Conservation (phyloP, 1,140 invertebrate genomes). For the Brachionus rotundiformis region DNA sequence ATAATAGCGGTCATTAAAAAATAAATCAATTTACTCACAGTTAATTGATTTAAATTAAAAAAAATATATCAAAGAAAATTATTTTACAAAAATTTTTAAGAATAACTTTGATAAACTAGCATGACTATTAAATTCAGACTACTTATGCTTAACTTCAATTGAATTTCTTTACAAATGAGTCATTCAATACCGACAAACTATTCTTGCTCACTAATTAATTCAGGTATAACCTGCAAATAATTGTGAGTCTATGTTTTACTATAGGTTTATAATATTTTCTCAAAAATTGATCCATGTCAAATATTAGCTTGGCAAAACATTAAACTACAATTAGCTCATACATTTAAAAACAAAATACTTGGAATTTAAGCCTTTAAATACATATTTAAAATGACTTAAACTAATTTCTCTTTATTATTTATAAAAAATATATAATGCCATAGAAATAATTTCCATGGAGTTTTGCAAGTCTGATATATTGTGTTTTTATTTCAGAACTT, state of each 20-base stretch:
- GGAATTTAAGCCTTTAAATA: neutral
- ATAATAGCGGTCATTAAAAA: no score
- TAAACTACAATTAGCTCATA: neutral
- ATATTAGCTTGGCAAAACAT: neutral
- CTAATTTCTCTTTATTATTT: neutral
- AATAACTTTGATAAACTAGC: no score
- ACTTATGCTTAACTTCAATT: neutral
- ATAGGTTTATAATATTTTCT: neutral
- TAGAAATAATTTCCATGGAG: slow-evolving; percentile 19
- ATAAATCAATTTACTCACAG: no score
- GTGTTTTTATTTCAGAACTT: neutral
- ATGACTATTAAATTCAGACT: neutral
- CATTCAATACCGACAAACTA: neutral
- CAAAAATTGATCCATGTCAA: neutral
- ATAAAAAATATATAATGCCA: neutral
- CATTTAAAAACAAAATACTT: neutral
- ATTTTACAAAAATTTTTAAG: no score
- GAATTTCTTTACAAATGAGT: neutral
- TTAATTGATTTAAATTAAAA: no score
- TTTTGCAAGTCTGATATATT: neutral
- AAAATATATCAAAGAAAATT: no score
- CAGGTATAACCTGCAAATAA: neutral
- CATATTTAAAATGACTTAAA: neutral
- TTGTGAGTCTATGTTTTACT: neutral
- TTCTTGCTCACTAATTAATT: neutral